Percentiles rank a stretch among this genome's conserved stretches.
These are phyloP conservation scores for Pristionchus fissidentatus DNA, from an alignment of 2,888 invertebrate species.

Conservation along the genomic window DNA sequence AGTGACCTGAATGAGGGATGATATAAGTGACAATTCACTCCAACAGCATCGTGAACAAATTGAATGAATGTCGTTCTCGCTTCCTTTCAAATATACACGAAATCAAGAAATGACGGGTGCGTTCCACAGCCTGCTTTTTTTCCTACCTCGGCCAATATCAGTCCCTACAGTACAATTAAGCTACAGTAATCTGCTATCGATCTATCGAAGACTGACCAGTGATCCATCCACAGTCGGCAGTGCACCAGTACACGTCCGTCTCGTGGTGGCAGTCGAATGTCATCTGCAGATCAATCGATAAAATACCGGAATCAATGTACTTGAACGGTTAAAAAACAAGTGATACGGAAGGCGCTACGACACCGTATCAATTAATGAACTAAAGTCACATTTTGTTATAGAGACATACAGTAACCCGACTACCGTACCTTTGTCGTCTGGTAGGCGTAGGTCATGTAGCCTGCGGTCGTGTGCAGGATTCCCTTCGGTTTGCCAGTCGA, in stretches of 20 bases:
- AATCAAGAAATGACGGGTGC: neutral
- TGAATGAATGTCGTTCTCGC: neutral
- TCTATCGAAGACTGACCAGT: conserved; percentile 82
- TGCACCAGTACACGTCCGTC: conserved; percentile 85
- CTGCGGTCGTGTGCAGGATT: conserved; percentile 92
- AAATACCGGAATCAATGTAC: neutral
- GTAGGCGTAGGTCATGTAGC: conserved; percentile 93
- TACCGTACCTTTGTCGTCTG: conserved; percentile 84
- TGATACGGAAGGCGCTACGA: neutral
- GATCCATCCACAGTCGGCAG: conserved; percentile 90
- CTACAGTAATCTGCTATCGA: neutral
- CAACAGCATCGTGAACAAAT: neutral
- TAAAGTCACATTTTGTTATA: too few relatives aligned
- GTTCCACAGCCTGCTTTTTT: too few relatives aligned
- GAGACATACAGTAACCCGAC: conserved; percentile 80
- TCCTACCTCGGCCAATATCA: too few relatives aligned
- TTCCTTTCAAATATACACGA: neutral
- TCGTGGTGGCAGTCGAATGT: conserved; percentile 84
- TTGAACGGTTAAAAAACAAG: too few relatives aligned
- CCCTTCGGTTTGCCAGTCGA: conserved; percentile 99
- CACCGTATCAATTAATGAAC: too few relatives aligned
- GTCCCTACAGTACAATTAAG: neutral
- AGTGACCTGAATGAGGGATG: conserved; percentile 77
- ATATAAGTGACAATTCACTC: neutral
- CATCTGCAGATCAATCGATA: conserved; percentile 49